A percentile compares a stretch with the other conserved stretches of the same genome.
Evolutionary conservation across 2,888 invertebrate species (phyloP).

Genomic region (Campoletis raptor): DNA sequence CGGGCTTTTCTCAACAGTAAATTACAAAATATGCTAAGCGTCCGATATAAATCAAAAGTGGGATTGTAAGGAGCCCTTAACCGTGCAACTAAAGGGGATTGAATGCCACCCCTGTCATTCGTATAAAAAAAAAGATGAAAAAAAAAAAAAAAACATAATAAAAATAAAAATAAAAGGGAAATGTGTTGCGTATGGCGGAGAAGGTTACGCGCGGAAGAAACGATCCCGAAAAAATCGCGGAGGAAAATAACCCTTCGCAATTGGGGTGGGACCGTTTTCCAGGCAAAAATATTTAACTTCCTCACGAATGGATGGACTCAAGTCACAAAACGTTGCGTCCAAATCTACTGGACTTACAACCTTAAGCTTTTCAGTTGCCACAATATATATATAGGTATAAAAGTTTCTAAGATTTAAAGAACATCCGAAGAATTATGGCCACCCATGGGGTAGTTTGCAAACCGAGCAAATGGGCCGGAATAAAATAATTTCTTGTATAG

Average conservation of each 20-base stretch:
- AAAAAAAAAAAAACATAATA: constrained; percentile 22
- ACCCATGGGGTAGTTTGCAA: constrained; percentile 81
- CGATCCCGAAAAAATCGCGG: constrained; percentile 69
- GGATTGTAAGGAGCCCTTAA: constrained; percentile 68
- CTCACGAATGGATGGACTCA: background rate
- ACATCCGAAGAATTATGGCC: constrained; percentile 41
- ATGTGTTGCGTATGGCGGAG: constrained; percentile 29
- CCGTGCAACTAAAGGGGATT: constrained; percentile 68
- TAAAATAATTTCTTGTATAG: constrained; percentile 61
- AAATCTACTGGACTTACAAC: background rate
- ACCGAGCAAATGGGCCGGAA: constrained; percentile 84
- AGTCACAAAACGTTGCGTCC: background rate
- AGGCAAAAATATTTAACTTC: constrained; percentile 50
- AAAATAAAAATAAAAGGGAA: constrained; percentile 25
- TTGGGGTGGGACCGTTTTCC: constrained; percentile 73
- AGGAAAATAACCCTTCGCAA: constrained; percentile 62
- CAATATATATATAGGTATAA: constrained; percentile 14
- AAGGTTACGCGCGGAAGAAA: constrained; percentile 37
- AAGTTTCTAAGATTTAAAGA: constrained; percentile 41
- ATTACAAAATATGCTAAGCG: constrained; percentile 85
- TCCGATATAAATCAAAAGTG: constrained; percentile 85
- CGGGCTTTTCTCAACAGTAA: constrained; percentile 84
- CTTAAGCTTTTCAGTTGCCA: background rate
- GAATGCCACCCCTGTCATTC: constrained; percentile 43
- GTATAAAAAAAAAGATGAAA: constrained; percentile 44